phyloP scores from a whole-genome alignment of 37 sponge, comb jelly and placozoan species.

The Aplysina aerophoba region DNA sequence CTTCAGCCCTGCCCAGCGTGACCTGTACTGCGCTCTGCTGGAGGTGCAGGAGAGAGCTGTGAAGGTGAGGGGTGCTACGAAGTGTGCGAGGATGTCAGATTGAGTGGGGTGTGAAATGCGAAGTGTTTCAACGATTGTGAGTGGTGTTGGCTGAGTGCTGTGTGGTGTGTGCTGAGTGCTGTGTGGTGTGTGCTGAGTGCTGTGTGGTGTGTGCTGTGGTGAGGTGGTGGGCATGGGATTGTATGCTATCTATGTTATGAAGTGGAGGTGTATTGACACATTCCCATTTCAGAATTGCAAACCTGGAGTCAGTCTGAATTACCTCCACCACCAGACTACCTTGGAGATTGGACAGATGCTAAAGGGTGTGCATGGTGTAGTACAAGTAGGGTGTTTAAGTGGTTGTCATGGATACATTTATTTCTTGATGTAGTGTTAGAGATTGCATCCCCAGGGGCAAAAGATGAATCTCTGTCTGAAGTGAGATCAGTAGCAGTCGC shows the following conservation, averaged over 20 bases:
- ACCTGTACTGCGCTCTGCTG: slow-evolving; percentile 70
- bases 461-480: too few species aligned
- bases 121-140: too few species aligned
- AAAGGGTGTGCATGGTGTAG: slow-evolving; percentile 38
- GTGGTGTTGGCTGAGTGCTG: too few species aligned
- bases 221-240: too few species aligned
- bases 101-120: too few species aligned
- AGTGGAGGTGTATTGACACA: not conserved
- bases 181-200: not conserved
- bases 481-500: too few species aligned
- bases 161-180: not conserved
- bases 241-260: not conserved
- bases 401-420: not conserved
- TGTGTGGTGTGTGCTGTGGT: too few species aligned
- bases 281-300: slow-evolving; percentile 56
- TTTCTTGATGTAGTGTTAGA: not conserved
- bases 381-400: too few species aligned
- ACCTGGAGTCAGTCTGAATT: slow-evolving; percentile 70
- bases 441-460: not conserved
- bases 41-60: slow-evolving; percentile 8
- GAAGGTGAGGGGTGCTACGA: not conserved
- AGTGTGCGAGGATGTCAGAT: not conserved
- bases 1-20: slow-evolving; percentile 73
- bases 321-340: slow-evolving; percentile 47
- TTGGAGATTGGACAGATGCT: slow-evolving; percentile 42